A percentile compares a stretch with the other conserved stretches of the same genome.
Evolutionary conservation across 2,888 invertebrate species (phyloP).

Genomic region (Eupithecia subfuscata): DNA sequence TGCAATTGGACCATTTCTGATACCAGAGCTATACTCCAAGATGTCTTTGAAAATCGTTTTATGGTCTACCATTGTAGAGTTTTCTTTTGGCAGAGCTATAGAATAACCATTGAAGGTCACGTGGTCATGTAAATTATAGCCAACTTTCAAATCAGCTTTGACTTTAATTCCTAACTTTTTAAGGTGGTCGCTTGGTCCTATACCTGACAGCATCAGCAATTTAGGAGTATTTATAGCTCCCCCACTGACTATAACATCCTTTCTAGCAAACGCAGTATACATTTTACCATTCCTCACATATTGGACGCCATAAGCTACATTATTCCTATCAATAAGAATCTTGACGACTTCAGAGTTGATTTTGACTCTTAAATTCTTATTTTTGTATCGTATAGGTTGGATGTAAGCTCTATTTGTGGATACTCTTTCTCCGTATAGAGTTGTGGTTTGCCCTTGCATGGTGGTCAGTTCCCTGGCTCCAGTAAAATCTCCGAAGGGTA

Average conservation of each 20-base stretch:
- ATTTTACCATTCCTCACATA: constrained; percentile 52
- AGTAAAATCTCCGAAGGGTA: constrained; percentile 83
- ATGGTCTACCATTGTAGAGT: constrained; percentile 70
- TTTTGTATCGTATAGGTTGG: constrained; percentile 83
- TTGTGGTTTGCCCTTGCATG: constrained; percentile 83
- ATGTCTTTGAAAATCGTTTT: constrained; percentile 69
- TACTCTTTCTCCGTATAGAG: constrained; percentile 81
- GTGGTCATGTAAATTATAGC: constrained; percentile 72
- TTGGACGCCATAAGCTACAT: constrained; percentile 63
- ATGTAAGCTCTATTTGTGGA: constrained; percentile 87
- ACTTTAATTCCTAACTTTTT: constrained; percentile 57
- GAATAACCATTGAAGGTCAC: constrained; percentile 75
- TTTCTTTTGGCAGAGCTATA: constrained; percentile 78
- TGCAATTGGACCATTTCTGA: constrained; percentile 77
- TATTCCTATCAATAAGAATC: constrained; percentile 80
- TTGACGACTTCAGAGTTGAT: constrained; percentile 80
- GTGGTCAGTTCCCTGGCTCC: constrained; percentile 81
- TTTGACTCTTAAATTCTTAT: constrained; percentile 78
- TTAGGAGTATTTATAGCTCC: constrained; percentile 68
- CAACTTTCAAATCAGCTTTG: constrained; percentile 64
- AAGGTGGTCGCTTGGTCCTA: constrained; percentile 66
- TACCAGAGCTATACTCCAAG: constrained; percentile 61
- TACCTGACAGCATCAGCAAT: constrained; percentile 69
- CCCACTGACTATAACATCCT: constrained; percentile 67
- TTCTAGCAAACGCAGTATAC: constrained; percentile 59